A percentile compares a stretch with the other conserved stretches of the same genome.
These are phyloP conservation scores for Tenebrosternarchus preto DNA, from an alignment of 2,113 vertebrate species.

Conservation along the genomic window DNA sequence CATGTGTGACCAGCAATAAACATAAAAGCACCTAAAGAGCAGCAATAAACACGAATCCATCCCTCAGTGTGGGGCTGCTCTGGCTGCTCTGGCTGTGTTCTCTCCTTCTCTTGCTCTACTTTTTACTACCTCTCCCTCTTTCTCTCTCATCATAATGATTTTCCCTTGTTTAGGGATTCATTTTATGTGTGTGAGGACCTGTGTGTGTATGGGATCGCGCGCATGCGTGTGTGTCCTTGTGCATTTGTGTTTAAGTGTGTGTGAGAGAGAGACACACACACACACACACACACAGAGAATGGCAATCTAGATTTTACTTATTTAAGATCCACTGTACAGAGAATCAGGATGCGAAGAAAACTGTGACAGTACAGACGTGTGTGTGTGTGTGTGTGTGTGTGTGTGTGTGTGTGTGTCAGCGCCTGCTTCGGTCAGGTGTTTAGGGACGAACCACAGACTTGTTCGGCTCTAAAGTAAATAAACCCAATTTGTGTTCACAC, in stretches of 20 bases:
- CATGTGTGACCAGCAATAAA: slow-evolving; percentile 22
- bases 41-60: slow-evolving; percentile 47
- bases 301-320: slow-evolving; percentile 36
- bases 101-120: slow-evolving; percentile 20
- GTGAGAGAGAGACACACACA: too few relatives aligned
- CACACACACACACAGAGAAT: neutral
- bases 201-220: too few relatives aligned
- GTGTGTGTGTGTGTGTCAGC: neutral
- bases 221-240: too few relatives aligned
- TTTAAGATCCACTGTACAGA: slow-evolving; percentile 25
- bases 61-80: slow-evolving; percentile 22
- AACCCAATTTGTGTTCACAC: too few relatives aligned
- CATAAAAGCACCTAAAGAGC: slow-evolving; percentile 40
- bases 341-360: slow-evolving; percentile 38
- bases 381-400: neutral
- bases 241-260: too few relatives aligned
- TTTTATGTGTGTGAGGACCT: neutral
- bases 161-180: slow-evolving; percentile 36
- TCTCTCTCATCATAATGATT: slow-evolving; percentile 44
- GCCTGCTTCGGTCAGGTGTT: neutral
- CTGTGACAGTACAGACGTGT: slow-evolving; percentile 17
- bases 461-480: too few relatives aligned
- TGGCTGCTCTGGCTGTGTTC: neutral
- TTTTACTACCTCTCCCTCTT: neutral
- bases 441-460: too few relatives aligned